These are phyloP conservation scores for Nephrotoma appendiculata DNA, from an alignment of 2,888 invertebrate species.

Conservation along the genomic window DNA sequence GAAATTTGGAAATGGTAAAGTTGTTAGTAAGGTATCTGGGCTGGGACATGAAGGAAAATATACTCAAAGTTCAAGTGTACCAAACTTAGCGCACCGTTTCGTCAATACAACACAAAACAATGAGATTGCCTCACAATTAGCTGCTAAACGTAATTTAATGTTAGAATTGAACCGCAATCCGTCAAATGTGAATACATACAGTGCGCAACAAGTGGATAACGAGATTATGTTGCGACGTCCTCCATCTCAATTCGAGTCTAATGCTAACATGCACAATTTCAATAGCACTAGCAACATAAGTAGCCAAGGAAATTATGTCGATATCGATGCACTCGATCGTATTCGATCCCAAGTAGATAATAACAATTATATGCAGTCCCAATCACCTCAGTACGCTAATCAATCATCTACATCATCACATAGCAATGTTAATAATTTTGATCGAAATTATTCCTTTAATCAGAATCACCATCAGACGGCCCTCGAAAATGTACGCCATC, in stretches of 20 bases:
- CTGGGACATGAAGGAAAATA: constrained; percentile 71
- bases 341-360: constrained; percentile 32
- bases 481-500: constrained; percentile 1
- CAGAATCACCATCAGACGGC: constrained; percentile 25
- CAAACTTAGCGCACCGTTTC: constrained; percentile 33
- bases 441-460: constrained; percentile 28
- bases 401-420: constrained; percentile 13
- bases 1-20: constrained; percentile 63
- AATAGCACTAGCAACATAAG: constrained; percentile 11
- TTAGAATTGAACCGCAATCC: constrained; percentile 3
- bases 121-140: background rate
- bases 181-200: background rate
- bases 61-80: constrained; percentile 33
- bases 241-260: constrained; percentile 15
- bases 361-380: constrained; percentile 14
- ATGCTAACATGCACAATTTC: constrained; percentile 2
- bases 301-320: constrained; percentile 34
- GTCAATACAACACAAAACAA: constrained; percentile 7
- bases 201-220: background rate
- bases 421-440: constrained; percentile 24
- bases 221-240: constrained; percentile 13
- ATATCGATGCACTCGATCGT: constrained; percentile 42
- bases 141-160: background rate
- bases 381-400: constrained; percentile 19
- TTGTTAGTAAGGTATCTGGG: constrained; percentile 44